These are phyloP conservation scores for Scrobipalpa atriplicella DNA, from an alignment of 2,888 invertebrate species.

Conservation along the genomic window DNA sequence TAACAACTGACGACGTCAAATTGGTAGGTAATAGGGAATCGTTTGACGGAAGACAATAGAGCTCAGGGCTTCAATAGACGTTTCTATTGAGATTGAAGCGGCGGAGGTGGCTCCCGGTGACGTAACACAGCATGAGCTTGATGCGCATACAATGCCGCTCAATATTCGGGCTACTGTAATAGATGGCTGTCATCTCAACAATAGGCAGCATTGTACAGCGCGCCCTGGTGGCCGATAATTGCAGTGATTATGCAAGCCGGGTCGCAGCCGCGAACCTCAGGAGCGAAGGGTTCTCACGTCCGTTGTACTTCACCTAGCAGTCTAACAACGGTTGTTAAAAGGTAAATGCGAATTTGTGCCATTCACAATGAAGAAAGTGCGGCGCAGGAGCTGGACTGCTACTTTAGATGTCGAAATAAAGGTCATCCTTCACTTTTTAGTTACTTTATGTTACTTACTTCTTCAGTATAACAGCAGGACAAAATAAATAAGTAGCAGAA, in stretches of 20 bases:
- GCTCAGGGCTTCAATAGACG: conserved; percentile 26
- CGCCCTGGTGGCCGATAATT: conserved; percentile 59
- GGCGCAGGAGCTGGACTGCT: background rate
- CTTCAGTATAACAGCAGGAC: background rate
- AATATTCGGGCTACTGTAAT: conserved; percentile 40
- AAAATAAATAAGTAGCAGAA: background rate
- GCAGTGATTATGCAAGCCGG: conserved; percentile 63
- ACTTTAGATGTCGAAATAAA: conserved; percentile 5
- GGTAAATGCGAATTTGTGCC: conserved; percentile 13
- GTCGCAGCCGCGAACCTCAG: conserved; percentile 46
- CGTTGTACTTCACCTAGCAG: conserved; percentile 47
- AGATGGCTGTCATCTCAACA: conserved; percentile 50
- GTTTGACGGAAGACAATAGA: conserved; percentile 12
- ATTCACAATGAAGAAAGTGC: conserved; percentile 2
- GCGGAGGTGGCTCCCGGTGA: conserved; percentile 20
- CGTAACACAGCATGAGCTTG: conserved; percentile 30
- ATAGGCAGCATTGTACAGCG: conserved; percentile 38
- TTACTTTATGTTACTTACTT: no score
- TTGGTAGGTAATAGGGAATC: conserved; percentile 15
- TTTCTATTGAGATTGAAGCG: conserved; percentile 13
- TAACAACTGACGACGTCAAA: conserved; percentile 4
- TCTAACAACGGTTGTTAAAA: conserved; percentile 39
- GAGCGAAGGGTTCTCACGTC: conserved; percentile 49
- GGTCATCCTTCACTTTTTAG: no score
- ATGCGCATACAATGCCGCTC: conserved; percentile 8